These are phyloP conservation scores for Harpalus rubripes DNA, from an alignment of 2,888 invertebrate species.

Conservation along the genomic window DNA sequence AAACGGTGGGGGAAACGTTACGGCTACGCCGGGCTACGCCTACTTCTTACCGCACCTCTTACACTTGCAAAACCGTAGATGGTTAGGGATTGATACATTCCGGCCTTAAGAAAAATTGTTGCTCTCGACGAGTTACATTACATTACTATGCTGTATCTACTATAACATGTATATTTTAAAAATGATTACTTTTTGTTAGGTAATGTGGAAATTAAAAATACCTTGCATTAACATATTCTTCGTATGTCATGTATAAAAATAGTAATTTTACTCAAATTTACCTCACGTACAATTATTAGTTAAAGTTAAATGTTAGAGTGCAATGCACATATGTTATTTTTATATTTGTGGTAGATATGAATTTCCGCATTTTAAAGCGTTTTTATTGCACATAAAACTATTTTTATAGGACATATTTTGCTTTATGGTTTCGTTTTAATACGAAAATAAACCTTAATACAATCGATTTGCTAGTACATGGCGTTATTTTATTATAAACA, in stretches of 20 bases:
- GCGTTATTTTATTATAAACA: slow-evolving; percentile 37
- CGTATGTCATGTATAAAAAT: not conserved
- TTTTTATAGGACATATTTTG: slow-evolving; percentile 53
- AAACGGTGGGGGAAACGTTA: too few species aligned
- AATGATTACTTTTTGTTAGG: too few species aligned
- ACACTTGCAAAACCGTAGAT: too few species aligned
- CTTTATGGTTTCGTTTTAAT: slow-evolving; percentile 48
- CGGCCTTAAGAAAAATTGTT: too few species aligned
- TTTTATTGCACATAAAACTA: slow-evolving; percentile 51
- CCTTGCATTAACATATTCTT: too few species aligned
- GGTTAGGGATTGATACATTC: too few species aligned
- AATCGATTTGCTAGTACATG: slow-evolving; percentile 44
- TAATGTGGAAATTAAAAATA: too few species aligned
- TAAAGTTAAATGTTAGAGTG: slow-evolving; percentile 17
- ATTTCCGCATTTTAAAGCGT: slow-evolving; percentile 45
- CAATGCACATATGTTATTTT: slow-evolving; percentile 38
- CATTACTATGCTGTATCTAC: too few species aligned
- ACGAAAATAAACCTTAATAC: slow-evolving; percentile 51
- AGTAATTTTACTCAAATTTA: not conserved
- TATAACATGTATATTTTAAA: too few species aligned
- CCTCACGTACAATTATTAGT: slow-evolving; percentile 26
- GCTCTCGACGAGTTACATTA: too few species aligned
- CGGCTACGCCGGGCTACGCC: too few species aligned
- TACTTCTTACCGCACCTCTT: too few species aligned
- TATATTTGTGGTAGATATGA: slow-evolving; percentile 46